Evolutionary conservation across 2,888 invertebrate genomes (phyloP).

Genomic region (Sicus ferrugineus): DNA sequence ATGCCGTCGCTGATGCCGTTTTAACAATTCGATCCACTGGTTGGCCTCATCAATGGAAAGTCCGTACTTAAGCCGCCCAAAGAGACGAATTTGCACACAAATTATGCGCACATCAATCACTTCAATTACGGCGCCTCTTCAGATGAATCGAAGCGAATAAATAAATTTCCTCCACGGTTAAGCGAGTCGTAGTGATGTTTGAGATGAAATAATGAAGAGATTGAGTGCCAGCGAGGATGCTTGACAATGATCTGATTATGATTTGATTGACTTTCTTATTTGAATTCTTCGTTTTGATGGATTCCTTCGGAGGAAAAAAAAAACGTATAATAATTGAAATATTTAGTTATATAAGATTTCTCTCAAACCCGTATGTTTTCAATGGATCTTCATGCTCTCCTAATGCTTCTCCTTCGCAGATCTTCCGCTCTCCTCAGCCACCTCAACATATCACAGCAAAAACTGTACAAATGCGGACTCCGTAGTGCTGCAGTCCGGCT

Average conservation of each 20-base stretch:
- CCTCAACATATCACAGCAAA: constrained; percentile 41
- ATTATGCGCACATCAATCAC: not conserved
- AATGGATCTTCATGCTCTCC: constrained; percentile 22
- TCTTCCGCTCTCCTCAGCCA: constrained; percentile 53
- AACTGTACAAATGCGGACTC: constrained; percentile 61
- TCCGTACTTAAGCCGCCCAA: too few species aligned
- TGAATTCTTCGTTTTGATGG: not conserved
- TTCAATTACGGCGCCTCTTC: too few species aligned
- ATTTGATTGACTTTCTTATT: not conserved
- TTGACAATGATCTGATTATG: not conserved
- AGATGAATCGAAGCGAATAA: too few species aligned
- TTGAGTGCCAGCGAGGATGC: not conserved
- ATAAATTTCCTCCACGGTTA: not conserved
- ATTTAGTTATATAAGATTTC: not conserved
- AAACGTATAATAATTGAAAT: not conserved
- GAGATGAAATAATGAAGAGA: not conserved
- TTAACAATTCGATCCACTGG: too few species aligned
- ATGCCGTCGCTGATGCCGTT: too few species aligned
- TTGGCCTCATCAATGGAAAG: too few species aligned
- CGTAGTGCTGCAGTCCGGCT: constrained; percentile 61
- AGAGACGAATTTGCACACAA: not conserved
- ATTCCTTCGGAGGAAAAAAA: not conserved
- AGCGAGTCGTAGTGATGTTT: not conserved
- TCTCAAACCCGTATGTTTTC: not conserved
- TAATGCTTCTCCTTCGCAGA: constrained; percentile 50